These are phyloP conservation scores for Idaea aversata DNA, from an alignment of 2,888 invertebrate genomes.

Conservation along the genomic window DNA sequence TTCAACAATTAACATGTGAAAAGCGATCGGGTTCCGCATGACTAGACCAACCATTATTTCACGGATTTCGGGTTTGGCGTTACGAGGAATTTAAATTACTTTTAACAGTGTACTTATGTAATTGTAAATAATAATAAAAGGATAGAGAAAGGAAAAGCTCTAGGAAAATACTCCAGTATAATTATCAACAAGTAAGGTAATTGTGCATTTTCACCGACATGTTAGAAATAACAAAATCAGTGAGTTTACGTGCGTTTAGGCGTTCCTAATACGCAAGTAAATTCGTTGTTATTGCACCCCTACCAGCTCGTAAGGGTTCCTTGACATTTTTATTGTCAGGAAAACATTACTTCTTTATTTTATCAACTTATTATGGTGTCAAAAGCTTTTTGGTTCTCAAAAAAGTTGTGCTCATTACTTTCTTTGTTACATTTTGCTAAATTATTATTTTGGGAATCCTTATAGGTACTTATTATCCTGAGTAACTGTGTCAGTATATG, in stretches of 20 bases:
- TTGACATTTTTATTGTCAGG: neutral
- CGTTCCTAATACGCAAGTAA: neutral
- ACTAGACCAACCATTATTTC: constrained; percentile 2
- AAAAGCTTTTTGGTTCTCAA: neutral
- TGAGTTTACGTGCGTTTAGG: neutral
- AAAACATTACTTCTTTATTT: neutral
- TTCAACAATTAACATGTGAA: constrained; percentile 17
- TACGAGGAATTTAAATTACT: neutral
- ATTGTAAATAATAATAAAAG: no score
- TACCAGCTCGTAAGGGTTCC: neutral
- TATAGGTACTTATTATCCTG: neutral
- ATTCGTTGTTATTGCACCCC: neutral
- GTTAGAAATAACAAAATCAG: neutral
- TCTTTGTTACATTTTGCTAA: neutral
- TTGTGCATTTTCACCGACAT: neutral
- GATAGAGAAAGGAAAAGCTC: no score
- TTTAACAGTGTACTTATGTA: neutral
- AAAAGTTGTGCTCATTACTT: neutral
- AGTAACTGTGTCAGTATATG: neutral
- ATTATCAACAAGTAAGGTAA: neutral
- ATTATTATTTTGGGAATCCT: neutral
- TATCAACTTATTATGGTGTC: neutral
- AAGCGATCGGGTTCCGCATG: constrained; percentile 14
- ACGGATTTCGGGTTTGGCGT: neutral
- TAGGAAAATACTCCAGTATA: neutral